A percentile compares a stretch with the other conserved stretches of the same genome.
Conservation (phyloP, 2,888 invertebrate genomes). For the Caradrina clavipalpis region DNA sequence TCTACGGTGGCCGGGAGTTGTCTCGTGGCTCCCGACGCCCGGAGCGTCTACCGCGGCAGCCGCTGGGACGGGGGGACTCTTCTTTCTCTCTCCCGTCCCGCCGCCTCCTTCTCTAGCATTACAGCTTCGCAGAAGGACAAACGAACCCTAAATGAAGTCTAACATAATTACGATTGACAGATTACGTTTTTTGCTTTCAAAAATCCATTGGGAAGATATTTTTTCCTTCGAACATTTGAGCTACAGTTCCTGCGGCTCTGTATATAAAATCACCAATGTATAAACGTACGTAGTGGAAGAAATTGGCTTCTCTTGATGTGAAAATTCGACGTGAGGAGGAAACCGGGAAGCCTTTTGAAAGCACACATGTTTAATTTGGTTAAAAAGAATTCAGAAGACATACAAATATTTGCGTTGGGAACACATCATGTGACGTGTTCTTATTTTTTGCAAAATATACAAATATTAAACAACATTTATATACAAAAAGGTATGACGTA, state of each 20-base stretch:
- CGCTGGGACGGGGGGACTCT: too few species aligned
- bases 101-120: too few species aligned
- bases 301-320: conserved; percentile 39
- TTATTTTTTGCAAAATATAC: background rate
- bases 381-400: conserved; percentile 19
- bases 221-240: background rate
- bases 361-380: conserved; percentile 37
- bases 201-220: conserved; percentile 15
- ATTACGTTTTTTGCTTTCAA: conserved; percentile 32
- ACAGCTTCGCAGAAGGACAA: too few species aligned
- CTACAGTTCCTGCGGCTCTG: background rate
- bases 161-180: conserved; percentile 37
- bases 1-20: too few species aligned
- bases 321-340: conserved; percentile 2
- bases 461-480: background rate
- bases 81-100: too few species aligned
- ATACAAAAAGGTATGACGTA: too few species aligned
- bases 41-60: too few species aligned
- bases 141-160: background rate
- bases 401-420: conserved; percentile 27
- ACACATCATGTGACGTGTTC: background rate
- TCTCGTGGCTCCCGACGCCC: too few species aligned
- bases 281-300: conserved; percentile 3
- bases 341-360: conserved; percentile 26
- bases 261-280: conserved; percentile 10